These are phyloP conservation scores for Syngnathus rostellatus DNA, from an alignment of 2,797 vertebrate species.

Conservation along the genomic window DNA sequence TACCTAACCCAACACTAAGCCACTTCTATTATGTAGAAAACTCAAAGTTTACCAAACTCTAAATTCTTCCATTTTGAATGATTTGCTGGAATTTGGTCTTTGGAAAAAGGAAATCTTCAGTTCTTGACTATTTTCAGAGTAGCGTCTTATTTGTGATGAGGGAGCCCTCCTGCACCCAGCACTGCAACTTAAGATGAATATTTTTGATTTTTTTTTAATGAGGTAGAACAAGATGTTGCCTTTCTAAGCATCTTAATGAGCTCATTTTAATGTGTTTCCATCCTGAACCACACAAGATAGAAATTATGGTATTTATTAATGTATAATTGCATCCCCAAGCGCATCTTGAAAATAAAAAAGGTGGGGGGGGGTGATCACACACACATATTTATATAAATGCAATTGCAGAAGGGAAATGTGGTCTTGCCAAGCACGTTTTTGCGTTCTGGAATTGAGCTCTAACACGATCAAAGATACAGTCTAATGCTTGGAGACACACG, in stretches of 20 bases:
- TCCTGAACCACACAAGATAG: background rate
- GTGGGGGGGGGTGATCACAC: too few relatives aligned
- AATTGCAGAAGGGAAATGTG: background rate
- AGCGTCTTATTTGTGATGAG: background rate
- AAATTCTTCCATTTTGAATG: too few relatives aligned
- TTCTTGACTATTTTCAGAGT: background rate
- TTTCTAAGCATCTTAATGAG: conserved; percentile 8
- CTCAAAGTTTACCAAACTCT: too few relatives aligned
- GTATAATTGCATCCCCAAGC: conserved; percentile 9
- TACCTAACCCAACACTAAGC: too few relatives aligned
- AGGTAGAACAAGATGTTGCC: background rate
- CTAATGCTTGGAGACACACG: background rate
- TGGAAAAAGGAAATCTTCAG: too few relatives aligned
- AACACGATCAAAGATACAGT: background rate
- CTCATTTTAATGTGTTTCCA: conserved; percentile 1
- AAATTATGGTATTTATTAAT: conserved; percentile 2
- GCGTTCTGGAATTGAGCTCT: background rate
- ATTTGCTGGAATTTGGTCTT: too few relatives aligned
- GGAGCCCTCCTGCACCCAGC: background rate
- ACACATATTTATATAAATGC: background rate
- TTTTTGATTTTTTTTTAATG: conserved; percentile 4
- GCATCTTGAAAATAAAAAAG: background rate
- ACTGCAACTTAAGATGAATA: conserved; percentile 3
- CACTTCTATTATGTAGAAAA: too few relatives aligned
- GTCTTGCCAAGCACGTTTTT: background rate